A percentile compares a stretch with the other conserved stretches of the same genome.
These are phyloP conservation scores for Brachionus plicatilis DNA, from an alignment of 1,140 invertebrate species.

Conservation along the genomic window DNA sequence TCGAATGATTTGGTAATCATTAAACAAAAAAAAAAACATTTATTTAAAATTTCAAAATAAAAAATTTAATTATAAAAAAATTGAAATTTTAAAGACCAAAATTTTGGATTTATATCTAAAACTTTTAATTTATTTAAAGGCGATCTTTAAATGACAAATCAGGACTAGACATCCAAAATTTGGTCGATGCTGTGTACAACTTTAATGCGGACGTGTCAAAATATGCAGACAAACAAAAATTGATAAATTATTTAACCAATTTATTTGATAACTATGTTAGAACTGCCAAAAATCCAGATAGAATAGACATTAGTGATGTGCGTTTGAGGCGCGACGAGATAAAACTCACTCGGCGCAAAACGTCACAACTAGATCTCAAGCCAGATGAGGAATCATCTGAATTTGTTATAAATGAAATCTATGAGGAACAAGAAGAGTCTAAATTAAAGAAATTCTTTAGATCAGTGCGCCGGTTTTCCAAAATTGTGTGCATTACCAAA, in stretches of 20 bases:
- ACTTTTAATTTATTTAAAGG: neutral
- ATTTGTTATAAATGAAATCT: constrained; percentile 21
- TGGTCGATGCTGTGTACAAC: constrained; percentile 26
- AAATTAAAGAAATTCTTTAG: neutral
- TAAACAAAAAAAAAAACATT: neutral
- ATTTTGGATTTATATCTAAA: too few relatives aligned
- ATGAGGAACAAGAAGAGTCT: neutral
- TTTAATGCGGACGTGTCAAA: neutral
- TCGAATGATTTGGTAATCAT: constrained; percentile 59
- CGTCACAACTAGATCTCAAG: neutral
- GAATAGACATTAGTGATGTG: neutral
- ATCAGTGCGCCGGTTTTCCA: neutral
- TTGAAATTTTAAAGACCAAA: too few relatives aligned
- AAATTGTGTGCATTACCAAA: constrained; percentile 20
- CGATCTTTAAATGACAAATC: constrained; percentile 38
- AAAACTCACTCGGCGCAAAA: neutral
- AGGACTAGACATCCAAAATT: constrained; percentile 14
- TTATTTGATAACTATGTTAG: constrained; percentile 23
- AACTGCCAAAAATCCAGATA: neutral
- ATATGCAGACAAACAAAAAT: constrained; percentile 5
- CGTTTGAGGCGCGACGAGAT: neutral
- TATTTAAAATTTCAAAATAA: neutral
- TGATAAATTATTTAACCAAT: constrained; percentile 31
- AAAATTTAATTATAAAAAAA: too few relatives aligned
- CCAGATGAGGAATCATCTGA: neutral